phyloP scores from a whole-genome alignment of 2,113 vertebrate species.

The Lophura nycthemera region DNA sequence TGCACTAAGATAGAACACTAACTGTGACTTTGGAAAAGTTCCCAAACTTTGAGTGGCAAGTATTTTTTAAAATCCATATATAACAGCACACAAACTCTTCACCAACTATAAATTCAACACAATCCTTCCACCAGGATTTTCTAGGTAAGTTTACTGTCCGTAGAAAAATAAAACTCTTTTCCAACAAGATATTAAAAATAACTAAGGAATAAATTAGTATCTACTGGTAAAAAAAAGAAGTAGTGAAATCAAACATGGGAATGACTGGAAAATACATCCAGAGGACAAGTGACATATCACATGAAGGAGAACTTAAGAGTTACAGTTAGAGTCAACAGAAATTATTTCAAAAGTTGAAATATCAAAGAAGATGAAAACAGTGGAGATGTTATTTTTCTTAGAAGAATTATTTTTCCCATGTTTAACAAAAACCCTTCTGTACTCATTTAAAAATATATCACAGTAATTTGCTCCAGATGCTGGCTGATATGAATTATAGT shows the following conservation, averaged over 20 bases:
- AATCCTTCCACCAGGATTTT: not conserved
- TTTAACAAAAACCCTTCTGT: not conserved
- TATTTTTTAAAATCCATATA: not conserved
- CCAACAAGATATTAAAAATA: not conserved
- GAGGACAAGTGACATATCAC: not conserved
- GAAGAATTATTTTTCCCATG: not conserved
- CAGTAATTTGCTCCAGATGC: slow-evolving; percentile 6
- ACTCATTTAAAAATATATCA: not conserved
- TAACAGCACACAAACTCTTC: not conserved
- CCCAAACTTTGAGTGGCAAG: not conserved
- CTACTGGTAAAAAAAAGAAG: not conserved
- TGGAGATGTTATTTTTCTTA: not conserved
- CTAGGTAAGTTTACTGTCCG: not conserved
- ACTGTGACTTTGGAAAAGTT: not conserved
- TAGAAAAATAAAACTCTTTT: not conserved
- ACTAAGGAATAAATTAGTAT: not conserved
- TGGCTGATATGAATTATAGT: not conserved
- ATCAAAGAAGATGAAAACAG: not conserved
- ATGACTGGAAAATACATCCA: not conserved
- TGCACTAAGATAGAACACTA: not conserved
- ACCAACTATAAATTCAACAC: not conserved
- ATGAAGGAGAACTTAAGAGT: not conserved
- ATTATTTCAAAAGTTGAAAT: not conserved
- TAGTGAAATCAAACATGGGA: not conserved
- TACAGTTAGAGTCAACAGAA: not conserved